phyloP scores from a whole-genome alignment of 1,140 invertebrate species.

The Leptonema lineaticorne region DNA sequence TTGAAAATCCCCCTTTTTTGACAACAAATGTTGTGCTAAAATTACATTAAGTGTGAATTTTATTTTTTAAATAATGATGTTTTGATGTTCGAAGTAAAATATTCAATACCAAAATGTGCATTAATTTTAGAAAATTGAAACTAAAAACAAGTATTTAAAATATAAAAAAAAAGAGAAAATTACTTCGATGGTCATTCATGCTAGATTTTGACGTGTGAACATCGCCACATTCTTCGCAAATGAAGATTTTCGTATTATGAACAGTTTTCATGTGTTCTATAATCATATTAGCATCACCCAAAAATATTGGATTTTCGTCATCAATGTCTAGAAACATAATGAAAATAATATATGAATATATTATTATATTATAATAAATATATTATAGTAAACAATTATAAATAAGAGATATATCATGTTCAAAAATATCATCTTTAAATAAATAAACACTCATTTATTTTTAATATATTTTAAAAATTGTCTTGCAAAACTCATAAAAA shows the following conservation, averaged over 20 bases:
- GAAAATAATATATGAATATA: too few relatives aligned
- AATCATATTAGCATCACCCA: conserved; percentile 60
- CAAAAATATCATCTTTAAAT: too few relatives aligned
- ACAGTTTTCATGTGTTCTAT: conserved; percentile 60
- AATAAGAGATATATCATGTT: too few relatives aligned
- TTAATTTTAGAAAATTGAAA: too few relatives aligned
- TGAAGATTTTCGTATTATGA: conserved; percentile 66
- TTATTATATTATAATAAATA: too few relatives aligned
- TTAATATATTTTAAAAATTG: neutral
- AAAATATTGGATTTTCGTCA: conserved; percentile 25
- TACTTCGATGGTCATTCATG: conserved; percentile 62
- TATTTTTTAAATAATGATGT: too few relatives aligned
- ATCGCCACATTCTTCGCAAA: conserved; percentile 70
- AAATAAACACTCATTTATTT: too few relatives aligned
- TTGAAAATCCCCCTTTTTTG: conserved; percentile 58
- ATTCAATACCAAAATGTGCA: too few relatives aligned
- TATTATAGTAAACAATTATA: too few relatives aligned
- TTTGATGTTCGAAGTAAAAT: too few relatives aligned
- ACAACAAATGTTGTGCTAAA: conserved; percentile 63
- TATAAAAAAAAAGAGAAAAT: neutral
- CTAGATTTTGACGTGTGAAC: conserved; percentile 65
- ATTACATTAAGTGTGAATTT: neutral
- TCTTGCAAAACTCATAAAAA: neutral
- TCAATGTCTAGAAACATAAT: neutral
- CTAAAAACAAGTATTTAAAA: neutral